Evolutionary conservation across 2,113 vertebrate species (phyloP).

Genomic region (Micronisus gabar): DNA sequence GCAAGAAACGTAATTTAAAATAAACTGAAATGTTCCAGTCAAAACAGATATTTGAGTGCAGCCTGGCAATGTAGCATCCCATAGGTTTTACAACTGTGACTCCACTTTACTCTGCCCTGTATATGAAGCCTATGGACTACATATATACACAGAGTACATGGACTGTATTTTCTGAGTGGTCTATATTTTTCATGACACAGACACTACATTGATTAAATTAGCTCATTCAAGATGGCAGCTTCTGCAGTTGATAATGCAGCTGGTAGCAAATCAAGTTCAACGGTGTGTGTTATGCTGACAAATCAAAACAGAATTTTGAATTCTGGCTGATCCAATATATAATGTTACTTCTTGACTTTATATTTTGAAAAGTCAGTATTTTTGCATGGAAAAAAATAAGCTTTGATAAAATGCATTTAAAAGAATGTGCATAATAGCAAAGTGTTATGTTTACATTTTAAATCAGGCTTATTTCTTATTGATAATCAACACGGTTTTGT

Average conservation of each 20-base stretch:
- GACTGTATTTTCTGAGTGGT: neutral
- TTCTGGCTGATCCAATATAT: neutral
- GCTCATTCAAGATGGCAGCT: neutral
- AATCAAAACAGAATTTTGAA: neutral
- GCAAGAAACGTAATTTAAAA: neutral
- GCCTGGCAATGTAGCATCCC: neutral
- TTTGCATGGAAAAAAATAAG: neutral
- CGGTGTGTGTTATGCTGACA: neutral
- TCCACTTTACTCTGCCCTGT: neutral
- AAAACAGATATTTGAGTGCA: neutral
- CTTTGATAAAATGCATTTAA: neutral
- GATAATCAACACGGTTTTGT: neutral
- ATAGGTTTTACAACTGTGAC: neutral
- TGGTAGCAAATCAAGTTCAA: neutral
- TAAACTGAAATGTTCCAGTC: neutral
- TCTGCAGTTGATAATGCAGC: neutral
- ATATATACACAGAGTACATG: too few species aligned
- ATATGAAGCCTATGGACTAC: neutral
- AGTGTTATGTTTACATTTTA: neutral
- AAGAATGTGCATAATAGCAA: neutral
- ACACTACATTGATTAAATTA: neutral
- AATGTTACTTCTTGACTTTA: neutral
- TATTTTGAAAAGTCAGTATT: neutral
- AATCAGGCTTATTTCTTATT: neutral
- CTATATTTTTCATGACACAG: neutral